A percentile compares a stretch with the other conserved stretches of the same genome.
Evolutionary conservation across 2,888 invertebrate genomes (phyloP).

Genomic region (Cerceris ruficornis): DNA sequence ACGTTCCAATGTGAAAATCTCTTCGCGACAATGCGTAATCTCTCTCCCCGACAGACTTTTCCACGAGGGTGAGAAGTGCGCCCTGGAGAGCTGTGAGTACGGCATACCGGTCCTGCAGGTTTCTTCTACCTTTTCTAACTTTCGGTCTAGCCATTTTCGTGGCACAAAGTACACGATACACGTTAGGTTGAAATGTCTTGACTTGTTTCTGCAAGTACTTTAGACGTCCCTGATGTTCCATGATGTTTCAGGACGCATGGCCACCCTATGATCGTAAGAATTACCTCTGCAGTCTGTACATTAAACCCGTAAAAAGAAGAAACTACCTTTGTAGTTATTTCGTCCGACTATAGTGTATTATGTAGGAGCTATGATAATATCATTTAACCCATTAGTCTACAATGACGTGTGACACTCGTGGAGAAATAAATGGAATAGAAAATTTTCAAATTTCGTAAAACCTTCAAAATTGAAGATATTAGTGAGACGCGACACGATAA

Average conservation of each 20-base stretch:
- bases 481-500: too few species aligned
- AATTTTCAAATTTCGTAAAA: too few species aligned
- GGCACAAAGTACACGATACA: conserved; percentile 16
- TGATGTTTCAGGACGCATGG: conserved; percentile 40
- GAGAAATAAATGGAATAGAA: too few species aligned
- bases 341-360: too few species aligned
- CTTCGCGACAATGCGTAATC: conserved; percentile 14
- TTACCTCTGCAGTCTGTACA: conserved; percentile 68
- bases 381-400: too few species aligned
- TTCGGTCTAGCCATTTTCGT: conserved; percentile 23
- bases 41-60: conserved; percentile 1
- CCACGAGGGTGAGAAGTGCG: conserved; percentile 34
- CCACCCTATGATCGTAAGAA: conserved; percentile 60
- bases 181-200: conserved; percentile 10
- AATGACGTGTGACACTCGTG: too few species aligned
- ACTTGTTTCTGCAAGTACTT: conserved; percentile 18
- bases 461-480: too few species aligned
- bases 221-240: conserved; percentile 11
- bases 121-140: conserved; percentile 11
- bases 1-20: neutral
- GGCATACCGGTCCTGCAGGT: conserved; percentile 21
- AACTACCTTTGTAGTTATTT: neutral
- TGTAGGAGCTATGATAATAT: conserved; percentile 34
- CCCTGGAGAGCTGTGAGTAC: conserved; percentile 41
- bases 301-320: too few species aligned